A percentile compares a stretch with the other conserved stretches of the same genome.
Conservation (phyloP, 2,888 invertebrate species). For the Leptinotarsa rubiginosa region DNA sequence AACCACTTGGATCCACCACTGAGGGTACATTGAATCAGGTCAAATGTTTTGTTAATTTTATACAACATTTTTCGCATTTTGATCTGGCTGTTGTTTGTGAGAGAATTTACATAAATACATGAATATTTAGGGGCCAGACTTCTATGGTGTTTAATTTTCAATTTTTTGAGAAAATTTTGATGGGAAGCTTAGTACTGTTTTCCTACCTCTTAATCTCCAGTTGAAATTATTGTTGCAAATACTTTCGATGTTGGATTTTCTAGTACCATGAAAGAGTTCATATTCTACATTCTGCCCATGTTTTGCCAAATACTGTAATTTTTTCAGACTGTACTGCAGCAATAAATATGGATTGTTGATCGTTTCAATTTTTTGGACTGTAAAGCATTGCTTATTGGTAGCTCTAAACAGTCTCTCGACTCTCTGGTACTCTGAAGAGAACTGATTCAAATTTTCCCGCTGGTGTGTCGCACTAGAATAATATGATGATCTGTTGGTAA, state of each 20-base stretch:
- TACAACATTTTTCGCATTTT: no score
- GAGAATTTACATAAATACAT: no score
- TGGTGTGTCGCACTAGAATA: not conserved
- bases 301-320: constrained; percentile 9
- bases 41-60: no score
- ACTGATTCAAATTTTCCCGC: constrained; percentile 14
- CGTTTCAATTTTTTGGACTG: constrained; percentile 18
- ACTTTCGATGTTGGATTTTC: constrained; percentile 40
- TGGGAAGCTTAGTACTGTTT: not conserved
- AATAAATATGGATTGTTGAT: constrained; percentile 25
- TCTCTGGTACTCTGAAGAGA: constrained; percentile 21
- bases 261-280: constrained; percentile 57
- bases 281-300: constrained; percentile 10
- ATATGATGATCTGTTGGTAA: not conserved
- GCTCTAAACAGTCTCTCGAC: constrained; percentile 4
- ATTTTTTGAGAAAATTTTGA: no score
- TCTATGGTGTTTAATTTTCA: no score
- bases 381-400: constrained; percentile 13
- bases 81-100: no score
- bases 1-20: no score
- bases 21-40: no score
- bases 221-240: constrained; percentile 57
- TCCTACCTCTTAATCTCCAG: constrained; percentile 53
- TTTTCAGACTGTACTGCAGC: constrained; percentile 26
- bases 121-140: no score